Conservation (phyloP, 2,113 vertebrate species). For the Podilymbus podiceps region DNA sequence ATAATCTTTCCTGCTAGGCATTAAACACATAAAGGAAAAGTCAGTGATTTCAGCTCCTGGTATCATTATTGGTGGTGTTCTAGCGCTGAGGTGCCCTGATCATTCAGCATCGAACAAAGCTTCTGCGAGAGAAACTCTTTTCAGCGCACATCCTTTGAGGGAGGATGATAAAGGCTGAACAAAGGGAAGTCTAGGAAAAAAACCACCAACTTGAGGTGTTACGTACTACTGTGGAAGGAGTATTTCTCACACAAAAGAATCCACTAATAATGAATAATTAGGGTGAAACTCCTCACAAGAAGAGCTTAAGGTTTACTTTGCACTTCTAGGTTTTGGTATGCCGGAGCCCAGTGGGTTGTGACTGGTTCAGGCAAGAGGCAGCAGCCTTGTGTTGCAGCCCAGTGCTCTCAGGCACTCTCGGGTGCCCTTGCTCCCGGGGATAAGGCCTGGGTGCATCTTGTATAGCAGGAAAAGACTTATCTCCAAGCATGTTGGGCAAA, state of each 20-base stretch:
- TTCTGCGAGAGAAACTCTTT: not conserved
- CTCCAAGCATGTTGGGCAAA: not conserved
- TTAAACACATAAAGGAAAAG: not conserved
- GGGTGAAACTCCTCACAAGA: not conserved
- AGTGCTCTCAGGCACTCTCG: not conserved
- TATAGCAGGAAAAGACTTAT: not conserved
- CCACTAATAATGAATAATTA: not conserved
- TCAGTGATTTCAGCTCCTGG: not conserved
- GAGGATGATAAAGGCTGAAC: not conserved
- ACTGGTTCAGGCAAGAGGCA: not conserved
- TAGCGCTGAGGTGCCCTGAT: not conserved
- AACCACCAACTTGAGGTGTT: not conserved
- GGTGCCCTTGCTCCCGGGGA: not conserved
- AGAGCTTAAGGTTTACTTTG: not conserved
- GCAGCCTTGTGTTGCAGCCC: not conserved
- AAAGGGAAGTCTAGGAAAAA: not conserved
- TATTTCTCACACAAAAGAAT: not conserved
- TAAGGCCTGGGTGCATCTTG: not conserved
- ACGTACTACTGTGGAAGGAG: not conserved
- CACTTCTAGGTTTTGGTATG: not conserved
- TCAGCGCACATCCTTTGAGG: not conserved
- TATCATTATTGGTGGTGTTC: not conserved
- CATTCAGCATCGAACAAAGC: not conserved
- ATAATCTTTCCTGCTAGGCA: not conserved
- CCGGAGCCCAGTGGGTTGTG: not conserved